Evolutionary conservation across 2,797 vertebrate genomes (phyloP), one percentile per base, ranked within the genome.

Genomic region (Takifugu rubripes): DNA sequence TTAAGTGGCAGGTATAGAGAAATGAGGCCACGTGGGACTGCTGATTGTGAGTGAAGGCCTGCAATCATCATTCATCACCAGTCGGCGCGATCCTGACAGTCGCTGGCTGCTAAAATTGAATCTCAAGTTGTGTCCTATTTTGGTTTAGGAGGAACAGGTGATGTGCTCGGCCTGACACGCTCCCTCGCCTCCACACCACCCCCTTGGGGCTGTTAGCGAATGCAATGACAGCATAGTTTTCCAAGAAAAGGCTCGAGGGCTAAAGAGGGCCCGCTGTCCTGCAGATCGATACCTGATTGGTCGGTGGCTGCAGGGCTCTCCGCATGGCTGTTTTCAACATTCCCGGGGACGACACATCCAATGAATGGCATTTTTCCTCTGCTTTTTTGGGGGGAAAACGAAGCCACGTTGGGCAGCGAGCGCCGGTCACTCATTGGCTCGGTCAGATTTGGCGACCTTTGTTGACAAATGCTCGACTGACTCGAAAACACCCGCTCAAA

Each of bases 71-170:
- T 70, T 90, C 89, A 81, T 70, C 81, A 52, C 43, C 56, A 24
- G 29, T 77, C 68, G 49, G 75, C 68, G 75, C 79, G 54, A 64
- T 82, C 14, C 72, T 72, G 59, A 69, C 63, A 54, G 66, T 57
- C 71, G 48, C 83, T 74, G 74, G 81, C 78, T 84, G 81, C 89
- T 89, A 89, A 90, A 89, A 90, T 81, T 87, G 86, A 89, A 90
- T 89, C 86, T 88, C 82, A 88, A 88, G 83, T 88, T 81, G 82
- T 84, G 85, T 81, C 84, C 88, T 91, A 89, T 89, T 90, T 89
- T 82, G 81, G 86, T 77, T 71, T 70, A 82, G 85, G 81, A 89
- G 87, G 80, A 90, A 87, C 88, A 91, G 89, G 87, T 90, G 89
- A 90, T 81, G 63, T 64, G 57, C 73, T 79, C 75, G 76, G 81